These are phyloP conservation scores for Philereme transversata DNA, from an alignment of 2,888 invertebrate species.

Conservation along the genomic window DNA sequence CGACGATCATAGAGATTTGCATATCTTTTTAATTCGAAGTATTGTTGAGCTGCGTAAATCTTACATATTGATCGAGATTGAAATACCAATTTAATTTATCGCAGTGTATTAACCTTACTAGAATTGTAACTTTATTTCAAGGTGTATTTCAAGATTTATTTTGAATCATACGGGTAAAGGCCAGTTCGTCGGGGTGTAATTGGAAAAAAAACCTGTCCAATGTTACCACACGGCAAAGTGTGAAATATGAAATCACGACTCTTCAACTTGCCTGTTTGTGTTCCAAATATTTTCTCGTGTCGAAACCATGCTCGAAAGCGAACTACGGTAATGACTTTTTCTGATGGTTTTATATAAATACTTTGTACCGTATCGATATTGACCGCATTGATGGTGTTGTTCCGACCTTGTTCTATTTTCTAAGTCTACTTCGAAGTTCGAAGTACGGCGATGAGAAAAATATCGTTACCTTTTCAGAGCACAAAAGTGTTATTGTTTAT, in stretches of 20 bases:
- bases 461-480: constrained; percentile 38
- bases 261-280: constrained; percentile 77
- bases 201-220: constrained; percentile 73
- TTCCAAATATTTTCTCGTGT: constrained; percentile 79
- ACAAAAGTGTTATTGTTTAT: constrained; percentile 46
- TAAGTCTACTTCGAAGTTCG: constrained; percentile 36
- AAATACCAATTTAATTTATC: constrained; percentile 21
- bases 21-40: constrained; percentile 75
- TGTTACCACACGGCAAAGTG: constrained; percentile 77
- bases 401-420: constrained; percentile 66
- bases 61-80: constrained; percentile 16
- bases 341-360: constrained; percentile 53
- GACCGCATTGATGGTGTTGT: constrained; percentile 49
- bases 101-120: constrained; percentile 24
- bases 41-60: constrained; percentile 46
- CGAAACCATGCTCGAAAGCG: constrained; percentile 68
- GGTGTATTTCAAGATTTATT: constrained; percentile 35
- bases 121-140: constrained; percentile 45
- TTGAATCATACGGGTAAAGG: constrained; percentile 35
- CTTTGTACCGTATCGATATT: constrained; percentile 59
- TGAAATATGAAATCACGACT: constrained; percentile 84
- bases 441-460: constrained; percentile 44
- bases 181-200: constrained; percentile 49
- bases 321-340: constrained; percentile 60
- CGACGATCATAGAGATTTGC: constrained; percentile 65